Base-by-base conservation (phyloP, 2,888 invertebrate species). In the Amphipyra tragopoginis region DNA sequence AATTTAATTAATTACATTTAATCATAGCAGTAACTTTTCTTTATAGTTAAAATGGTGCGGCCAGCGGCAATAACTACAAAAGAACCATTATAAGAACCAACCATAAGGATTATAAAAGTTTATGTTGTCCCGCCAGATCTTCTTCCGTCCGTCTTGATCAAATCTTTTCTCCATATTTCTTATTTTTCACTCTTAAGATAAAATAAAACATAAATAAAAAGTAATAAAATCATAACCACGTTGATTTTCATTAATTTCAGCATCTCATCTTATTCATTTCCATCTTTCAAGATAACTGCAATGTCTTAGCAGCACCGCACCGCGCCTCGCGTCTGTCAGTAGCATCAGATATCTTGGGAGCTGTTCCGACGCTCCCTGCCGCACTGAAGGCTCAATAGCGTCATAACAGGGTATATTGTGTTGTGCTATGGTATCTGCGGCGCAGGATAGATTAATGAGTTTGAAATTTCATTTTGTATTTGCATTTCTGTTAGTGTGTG, bases 311-410 rank as follows among this genome's bases (percentile, higher is more conserved):
- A 29, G 2, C 21, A 21, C 21, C 36, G 42, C 39, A 13, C 8
- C n/a, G 9, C 9, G 7, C 6, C 15, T 26, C 38, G 40, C 15
- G 47, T 13, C 54, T 65, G 62, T 64, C 63, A 53, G 40, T 49
- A 11, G 48, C 38, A 65, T 72, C 72, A 72, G 75, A 70, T 79
- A 80, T 57, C 75, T 60, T 33, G 57, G 38, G 49, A 29, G 47
- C 34, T 53, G 52, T 76, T 51, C 67, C 55, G 62, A 6, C 56
- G 36, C 45, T 29, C 11, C 9, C 29, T 26, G 60, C 15, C 61
- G 34, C 52, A 26, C 7, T 38, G 66, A 29, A 21, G 73, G 40
- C 53, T 13, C 53, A 62, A 67, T 62, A 67, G 26, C 43, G 56
- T 48, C 45, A 43, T 15, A 8, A 21, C 44, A 34, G 29, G 34